phyloP scores from a whole-genome alignment of 2,113 vertebrate genomes.

The Dasyurus viverrinus region DNA sequence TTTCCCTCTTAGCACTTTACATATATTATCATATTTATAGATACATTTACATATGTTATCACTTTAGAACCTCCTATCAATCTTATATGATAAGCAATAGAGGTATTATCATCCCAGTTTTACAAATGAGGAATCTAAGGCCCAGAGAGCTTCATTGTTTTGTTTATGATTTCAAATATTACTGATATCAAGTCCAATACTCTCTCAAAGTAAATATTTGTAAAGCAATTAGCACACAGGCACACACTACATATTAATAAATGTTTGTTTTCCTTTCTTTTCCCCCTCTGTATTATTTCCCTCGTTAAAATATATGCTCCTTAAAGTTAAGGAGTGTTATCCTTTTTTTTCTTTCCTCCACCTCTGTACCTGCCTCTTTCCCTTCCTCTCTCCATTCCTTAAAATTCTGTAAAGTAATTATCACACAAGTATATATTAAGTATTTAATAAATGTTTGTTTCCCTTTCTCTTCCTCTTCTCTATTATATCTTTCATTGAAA shows the following conservation, averaged over 20 bases:
- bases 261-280: neutral
- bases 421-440: too few species aligned
- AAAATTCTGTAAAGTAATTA: too few species aligned
- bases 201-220: neutral
- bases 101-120: neutral
- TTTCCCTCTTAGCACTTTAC: neutral
- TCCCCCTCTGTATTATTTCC: neutral
- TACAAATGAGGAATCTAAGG: neutral
- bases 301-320: neutral
- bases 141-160: neutral
- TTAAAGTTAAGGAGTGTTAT: neutral
- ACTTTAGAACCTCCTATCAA: neutral
- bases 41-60: neutral
- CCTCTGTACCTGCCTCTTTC: too few species aligned
- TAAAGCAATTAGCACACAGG: too few species aligned
- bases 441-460: too few species aligned
- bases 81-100: neutral
- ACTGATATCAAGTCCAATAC: neutral
- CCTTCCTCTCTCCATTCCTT: too few species aligned
- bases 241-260: neutral
- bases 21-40: too few species aligned
- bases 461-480: too few species aligned
- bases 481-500: too few species aligned
- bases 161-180: neutral
- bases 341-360: too few species aligned